Evolutionary conservation across 2,113 vertebrate species (phyloP).

Genomic region (Phrynocephalus versicolor): DNA sequence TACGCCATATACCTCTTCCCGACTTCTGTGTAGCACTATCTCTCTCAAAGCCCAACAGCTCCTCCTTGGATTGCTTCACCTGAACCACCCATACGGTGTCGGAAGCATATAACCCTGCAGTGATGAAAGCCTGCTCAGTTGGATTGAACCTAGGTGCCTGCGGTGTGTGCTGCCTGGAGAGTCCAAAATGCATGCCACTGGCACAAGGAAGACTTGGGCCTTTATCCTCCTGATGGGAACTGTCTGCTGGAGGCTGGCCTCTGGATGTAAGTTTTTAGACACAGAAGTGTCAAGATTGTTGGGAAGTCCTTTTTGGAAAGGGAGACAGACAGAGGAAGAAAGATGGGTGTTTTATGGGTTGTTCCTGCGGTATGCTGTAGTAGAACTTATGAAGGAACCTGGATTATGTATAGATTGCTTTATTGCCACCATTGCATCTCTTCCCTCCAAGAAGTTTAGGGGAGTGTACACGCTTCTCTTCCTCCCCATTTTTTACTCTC

Average conservation of each 20-base stretch:
- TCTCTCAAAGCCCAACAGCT: background rate
- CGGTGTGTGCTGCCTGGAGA: background rate
- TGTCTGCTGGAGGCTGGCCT: background rate
- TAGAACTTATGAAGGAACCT: background rate
- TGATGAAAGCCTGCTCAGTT: background rate
- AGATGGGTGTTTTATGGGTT: background rate
- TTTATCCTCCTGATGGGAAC: background rate
- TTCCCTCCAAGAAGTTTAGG: background rate
- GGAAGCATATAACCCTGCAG: background rate
- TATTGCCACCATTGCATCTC: background rate
- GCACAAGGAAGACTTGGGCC: background rate
- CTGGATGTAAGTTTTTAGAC: conserved; percentile 11
- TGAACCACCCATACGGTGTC: background rate
- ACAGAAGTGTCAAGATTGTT: background rate
- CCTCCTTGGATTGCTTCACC: background rate
- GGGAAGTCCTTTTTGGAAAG: background rate
- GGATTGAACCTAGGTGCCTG: background rate
- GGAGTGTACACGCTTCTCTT: background rate
- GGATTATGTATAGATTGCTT: background rate
- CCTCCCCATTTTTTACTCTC: background rate
- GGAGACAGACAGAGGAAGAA: background rate
- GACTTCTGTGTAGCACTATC: background rate
- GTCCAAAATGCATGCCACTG: background rate
- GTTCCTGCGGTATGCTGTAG: background rate
- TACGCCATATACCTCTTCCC: background rate